A percentile compares a stretch with the other conserved stretches of the same genome.
These are phyloP conservation scores for Chelonus formosanus DNA, from an alignment of 2,888 invertebrate genomes.

Conservation along the genomic window DNA sequence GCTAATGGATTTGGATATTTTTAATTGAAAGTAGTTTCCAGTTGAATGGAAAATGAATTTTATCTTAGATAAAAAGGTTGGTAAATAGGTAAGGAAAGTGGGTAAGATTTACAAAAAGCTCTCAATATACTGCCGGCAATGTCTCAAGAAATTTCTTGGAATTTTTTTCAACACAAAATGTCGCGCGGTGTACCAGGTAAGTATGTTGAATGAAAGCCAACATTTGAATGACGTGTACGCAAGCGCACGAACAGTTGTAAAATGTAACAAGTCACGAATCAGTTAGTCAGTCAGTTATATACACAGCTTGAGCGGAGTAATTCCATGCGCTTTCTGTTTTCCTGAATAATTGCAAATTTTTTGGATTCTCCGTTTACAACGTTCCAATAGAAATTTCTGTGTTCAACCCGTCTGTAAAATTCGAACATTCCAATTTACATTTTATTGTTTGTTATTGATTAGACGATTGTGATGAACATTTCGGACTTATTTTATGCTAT, in stretches of 20 bases:
- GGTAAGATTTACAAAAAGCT: neutral
- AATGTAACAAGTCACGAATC: neutral
- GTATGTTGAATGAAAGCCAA: constrained; percentile 39
- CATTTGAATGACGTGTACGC: neutral
- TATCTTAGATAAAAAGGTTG: neutral
- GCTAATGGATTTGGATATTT: too few species aligned
- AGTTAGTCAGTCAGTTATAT: constrained; percentile 5
- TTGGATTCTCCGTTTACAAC: constrained; percentile 51
- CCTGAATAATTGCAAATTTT: constrained; percentile 58
- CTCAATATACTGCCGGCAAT: too few species aligned
- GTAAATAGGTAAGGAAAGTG: neutral
- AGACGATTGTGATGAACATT: constrained; percentile 11
- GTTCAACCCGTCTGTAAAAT: neutral
- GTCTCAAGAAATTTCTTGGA: constrained; percentile 24
- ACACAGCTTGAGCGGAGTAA: constrained; percentile 3
- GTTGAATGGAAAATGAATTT: neutral
- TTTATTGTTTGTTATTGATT: constrained; percentile 29
- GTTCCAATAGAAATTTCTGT: constrained; percentile 31
- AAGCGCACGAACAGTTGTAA: constrained; percentile 10
- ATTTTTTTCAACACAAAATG: constrained; percentile 61
- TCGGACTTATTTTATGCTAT: constrained; percentile 38
- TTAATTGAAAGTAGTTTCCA: neutral
- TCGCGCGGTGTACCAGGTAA: constrained; percentile 59
- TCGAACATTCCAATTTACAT: constrained; percentile 24
- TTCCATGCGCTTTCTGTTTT: constrained; percentile 50